Conservation (phyloP, 2,113 vertebrate genomes). For the Hyperopisus bebe region DNA sequence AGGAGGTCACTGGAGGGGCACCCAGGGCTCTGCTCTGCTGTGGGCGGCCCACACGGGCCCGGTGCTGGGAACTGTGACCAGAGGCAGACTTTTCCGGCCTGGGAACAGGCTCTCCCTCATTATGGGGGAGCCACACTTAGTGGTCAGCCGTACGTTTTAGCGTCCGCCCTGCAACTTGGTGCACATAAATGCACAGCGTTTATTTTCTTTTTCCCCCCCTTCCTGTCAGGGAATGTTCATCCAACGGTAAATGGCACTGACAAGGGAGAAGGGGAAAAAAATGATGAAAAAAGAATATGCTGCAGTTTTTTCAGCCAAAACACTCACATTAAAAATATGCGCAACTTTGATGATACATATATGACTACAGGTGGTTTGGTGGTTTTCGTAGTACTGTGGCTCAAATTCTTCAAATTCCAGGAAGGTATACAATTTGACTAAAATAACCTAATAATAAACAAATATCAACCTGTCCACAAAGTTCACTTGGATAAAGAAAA, state of each 20-base stretch:
- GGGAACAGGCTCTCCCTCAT: slow-evolving; percentile 30
- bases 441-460: not conserved
- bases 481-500: not conserved
- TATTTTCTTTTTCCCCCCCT: slow-evolving; percentile 31
- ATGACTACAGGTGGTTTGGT: not conserved
- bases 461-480: not conserved
- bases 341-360: not conserved
- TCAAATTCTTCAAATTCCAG: not conserved
- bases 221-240: slow-evolving; percentile 38
- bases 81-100: slow-evolving; percentile 24
- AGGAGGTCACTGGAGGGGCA: not conserved
- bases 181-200: slow-evolving; percentile 41
- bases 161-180: slow-evolving; percentile 46
- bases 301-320: not conserved
- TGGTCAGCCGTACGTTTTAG: slow-evolving; percentile 24
- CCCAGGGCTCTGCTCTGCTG: not conserved
- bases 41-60: slow-evolving; percentile 21
- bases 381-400: not conserved
- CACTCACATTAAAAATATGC: slow-evolving; percentile 20
- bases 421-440: not conserved
- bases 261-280: not conserved
- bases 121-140: slow-evolving; percentile 34
- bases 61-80: slow-evolving; percentile 45
- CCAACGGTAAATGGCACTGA: slow-evolving; percentile 21
- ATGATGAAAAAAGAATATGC: slow-evolving; percentile 6